These are phyloP conservation scores for Siderastrea radians DNA, from an alignment of 92 coral and sea anemone species.

Conservation along the genomic window DNA sequence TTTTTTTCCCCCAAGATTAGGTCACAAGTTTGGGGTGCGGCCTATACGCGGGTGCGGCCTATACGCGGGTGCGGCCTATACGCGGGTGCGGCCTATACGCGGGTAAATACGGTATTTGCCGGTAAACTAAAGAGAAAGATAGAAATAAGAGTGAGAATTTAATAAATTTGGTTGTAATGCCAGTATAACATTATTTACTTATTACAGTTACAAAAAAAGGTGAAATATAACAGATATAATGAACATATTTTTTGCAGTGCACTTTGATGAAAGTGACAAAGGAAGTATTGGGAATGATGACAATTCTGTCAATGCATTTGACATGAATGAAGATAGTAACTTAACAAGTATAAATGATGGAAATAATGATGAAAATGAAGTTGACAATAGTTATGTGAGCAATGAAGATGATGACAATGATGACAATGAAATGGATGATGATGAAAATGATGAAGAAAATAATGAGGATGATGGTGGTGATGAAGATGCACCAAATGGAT, in stretches of 20 bases:
- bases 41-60: too few relatives aligned
- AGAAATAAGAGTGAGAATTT: too few relatives aligned
- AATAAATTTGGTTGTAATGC: too few relatives aligned
- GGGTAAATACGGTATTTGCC: too few relatives aligned
- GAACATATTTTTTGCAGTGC: conserved; percentile 14
- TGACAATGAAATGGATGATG: conserved; percentile 52
- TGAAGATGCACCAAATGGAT: conserved; percentile 54
- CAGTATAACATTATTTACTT: too few relatives aligned
- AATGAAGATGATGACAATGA: conserved; percentile 78
- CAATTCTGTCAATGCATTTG: conserved; percentile 77
- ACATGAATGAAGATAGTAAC: conserved; percentile 83
- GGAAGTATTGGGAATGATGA: conserved; percentile 78
- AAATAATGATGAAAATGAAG: conserved; percentile 79
- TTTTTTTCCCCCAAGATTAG: too few relatives aligned
- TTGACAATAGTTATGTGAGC: conserved; percentile 82
- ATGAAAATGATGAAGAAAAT: conserved; percentile 55
- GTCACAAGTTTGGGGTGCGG: too few relatives aligned
- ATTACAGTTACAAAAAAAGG: too few relatives aligned
- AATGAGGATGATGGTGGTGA: conserved; percentile 61
- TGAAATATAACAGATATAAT: too few relatives aligned
- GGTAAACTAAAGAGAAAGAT: too few relatives aligned
- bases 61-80: too few relatives aligned
- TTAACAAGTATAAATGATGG: conserved; percentile 69
- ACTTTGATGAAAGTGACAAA: conserved; percentile 76
- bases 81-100: too few relatives aligned